phyloP scores from a whole-genome alignment of 1,140 invertebrate species.

The Pachypsylla venusta region DNA sequence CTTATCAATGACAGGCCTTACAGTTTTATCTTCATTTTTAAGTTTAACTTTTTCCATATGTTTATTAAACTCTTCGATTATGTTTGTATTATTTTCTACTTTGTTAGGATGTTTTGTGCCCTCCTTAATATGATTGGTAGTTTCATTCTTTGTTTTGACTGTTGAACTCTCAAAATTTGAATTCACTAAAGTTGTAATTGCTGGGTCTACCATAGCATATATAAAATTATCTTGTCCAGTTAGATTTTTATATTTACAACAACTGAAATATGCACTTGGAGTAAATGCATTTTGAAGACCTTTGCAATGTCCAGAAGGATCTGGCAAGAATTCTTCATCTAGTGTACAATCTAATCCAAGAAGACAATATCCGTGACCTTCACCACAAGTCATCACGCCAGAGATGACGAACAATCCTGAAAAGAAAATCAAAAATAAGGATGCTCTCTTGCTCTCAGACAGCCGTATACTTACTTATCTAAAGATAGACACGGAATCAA shows the following conservation, averaged over 20 bases:
- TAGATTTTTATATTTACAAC: conserved; percentile 28
- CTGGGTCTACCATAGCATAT: background rate
- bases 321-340: conserved; percentile 32
- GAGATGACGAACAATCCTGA: conserved; percentile 34
- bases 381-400: conserved; percentile 31
- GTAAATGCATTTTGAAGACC: conserved; percentile 33
- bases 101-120: background rate
- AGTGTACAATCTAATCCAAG: conserved; percentile 30
- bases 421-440: conserved; percentile 16
- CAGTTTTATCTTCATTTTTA: background rate
- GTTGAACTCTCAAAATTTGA: conserved; percentile 9
- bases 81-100: background rate
- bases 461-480: no score
- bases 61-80: conserved; percentile 5
- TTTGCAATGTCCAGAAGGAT: conserved; percentile 31
- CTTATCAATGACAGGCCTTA: background rate
- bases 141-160: conserved; percentile 7
- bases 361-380: conserved; percentile 32
- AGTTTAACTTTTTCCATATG: background rate
- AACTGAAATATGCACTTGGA: conserved; percentile 31
- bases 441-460: no score
- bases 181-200: conserved; percentile 4
- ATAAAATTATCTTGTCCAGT: conserved; percentile 5
- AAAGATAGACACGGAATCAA: no score
- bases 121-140: background rate